Percentiles rank a stretch among this genome's conserved stretches.
Evolutionary conservation across 2,888 invertebrate species (phyloP).

Genomic region (Deilephila porcellus): DNA sequence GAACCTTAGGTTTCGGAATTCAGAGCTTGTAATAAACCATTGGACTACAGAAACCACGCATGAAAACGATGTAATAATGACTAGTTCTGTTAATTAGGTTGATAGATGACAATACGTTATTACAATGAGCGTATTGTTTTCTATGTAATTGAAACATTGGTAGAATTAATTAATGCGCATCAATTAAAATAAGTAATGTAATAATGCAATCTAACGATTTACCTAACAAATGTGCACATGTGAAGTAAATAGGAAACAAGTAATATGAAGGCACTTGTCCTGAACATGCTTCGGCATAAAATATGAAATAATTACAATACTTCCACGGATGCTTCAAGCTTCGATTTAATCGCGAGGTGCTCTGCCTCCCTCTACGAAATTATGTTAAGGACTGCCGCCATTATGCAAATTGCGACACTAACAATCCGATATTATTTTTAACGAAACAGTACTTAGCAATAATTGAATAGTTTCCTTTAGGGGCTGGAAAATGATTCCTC

Average conservation of each 20-base stretch:
- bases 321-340: not conserved
- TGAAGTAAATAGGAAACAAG: not conserved
- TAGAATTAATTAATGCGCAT: not conserved
- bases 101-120: no score
- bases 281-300: not conserved
- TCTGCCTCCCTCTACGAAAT: conserved; percentile 10
- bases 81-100: no score
- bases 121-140: no score
- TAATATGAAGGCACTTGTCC: not conserved
- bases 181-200: not conserved
- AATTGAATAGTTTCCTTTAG: conserved; percentile 1
- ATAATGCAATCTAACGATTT: not conserved
- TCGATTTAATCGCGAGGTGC: conserved; percentile 10
- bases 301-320: conserved; percentile 7
- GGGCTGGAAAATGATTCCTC: not conserved
- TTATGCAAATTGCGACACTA: conserved; percentile 21
- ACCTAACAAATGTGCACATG: not conserved
- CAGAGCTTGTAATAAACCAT: no score
- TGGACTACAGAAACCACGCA: no score
- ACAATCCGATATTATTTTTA: conserved; percentile 18
- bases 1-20: no score
- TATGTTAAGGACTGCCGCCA: conserved; percentile 12
- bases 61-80: no score
- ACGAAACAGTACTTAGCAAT: conserved; percentile 18
- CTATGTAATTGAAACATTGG: no score